Percentiles rank a stretch among this genome's conserved stretches.
Evolutionary conservation across 53 echinoderm and acorn worm species (phyloP).

Genomic region (Echinometra lucunter): DNA sequence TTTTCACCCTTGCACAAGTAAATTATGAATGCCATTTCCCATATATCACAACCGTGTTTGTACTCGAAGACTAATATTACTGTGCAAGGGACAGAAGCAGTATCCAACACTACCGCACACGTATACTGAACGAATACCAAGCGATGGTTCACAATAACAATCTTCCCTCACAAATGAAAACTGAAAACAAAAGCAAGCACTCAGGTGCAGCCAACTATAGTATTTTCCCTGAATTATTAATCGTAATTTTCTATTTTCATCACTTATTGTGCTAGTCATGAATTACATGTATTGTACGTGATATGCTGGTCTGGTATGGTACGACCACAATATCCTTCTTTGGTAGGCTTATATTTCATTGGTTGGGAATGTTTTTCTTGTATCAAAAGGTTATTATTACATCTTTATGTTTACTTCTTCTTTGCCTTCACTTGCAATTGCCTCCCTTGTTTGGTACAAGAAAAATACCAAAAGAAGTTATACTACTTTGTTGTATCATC

Average conservation of each 20-base stretch:
- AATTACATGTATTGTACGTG: neutral
- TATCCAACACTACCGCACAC: neutral
- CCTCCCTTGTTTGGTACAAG: too few species aligned
- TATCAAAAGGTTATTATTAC: neutral
- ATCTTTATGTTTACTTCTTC: neutral
- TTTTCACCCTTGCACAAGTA: too few species aligned
- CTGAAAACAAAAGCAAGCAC: neutral
- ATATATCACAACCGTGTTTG: neutral
- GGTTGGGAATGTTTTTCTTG: neutral
- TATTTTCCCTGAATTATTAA: neutral
- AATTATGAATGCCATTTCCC: neutral
- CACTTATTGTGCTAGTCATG: neutral
- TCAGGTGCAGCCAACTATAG: neutral
- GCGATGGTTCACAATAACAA: neutral
- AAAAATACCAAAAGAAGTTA: too few species aligned
- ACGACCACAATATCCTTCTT: neutral
- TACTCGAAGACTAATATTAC: neutral
- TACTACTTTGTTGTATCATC: too few species aligned
- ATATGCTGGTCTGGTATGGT: neutral
- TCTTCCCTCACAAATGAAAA: neutral
- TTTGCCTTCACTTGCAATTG: neutral
- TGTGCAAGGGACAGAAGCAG: neutral
- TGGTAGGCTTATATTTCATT: neutral
- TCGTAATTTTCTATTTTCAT: neutral
- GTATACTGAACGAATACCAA: neutral